Evolutionary conservation across 35 echinoderm and acorn worm genomes (phyloP).

Genomic region (Holothuria glaberrima): DNA sequence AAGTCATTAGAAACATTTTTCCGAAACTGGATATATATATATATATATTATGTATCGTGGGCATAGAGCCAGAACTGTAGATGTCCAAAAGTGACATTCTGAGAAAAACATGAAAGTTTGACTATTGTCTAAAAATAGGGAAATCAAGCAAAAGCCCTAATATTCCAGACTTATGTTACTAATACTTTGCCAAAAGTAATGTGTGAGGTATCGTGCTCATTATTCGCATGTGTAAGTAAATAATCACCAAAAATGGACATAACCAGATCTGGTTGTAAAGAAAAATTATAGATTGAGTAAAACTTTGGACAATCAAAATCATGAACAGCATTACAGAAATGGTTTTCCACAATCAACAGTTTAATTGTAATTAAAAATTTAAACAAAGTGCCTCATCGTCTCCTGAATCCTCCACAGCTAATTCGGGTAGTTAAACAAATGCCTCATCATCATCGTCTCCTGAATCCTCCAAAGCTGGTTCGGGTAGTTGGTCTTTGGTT

Average conservation of each 20-base stretch:
- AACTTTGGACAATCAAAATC: slow-evolving; percentile 20
- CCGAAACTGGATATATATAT: too few species aligned
- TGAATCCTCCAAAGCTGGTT: slow-evolving; percentile 37
- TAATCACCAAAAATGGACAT: slow-evolving; percentile 51
- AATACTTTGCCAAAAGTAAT: too few species aligned
- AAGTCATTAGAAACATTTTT: too few species aligned
- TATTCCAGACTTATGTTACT: slow-evolving; percentile 45
- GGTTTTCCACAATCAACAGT: slow-evolving; percentile 5
- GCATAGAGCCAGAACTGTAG: too few species aligned
- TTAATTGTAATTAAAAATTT: background rate
- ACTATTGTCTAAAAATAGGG: slow-evolving; percentile 25
- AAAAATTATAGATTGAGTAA: slow-evolving; percentile 29
- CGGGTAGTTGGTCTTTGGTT: slow-evolving; percentile 44
- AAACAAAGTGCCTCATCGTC: slow-evolving; percentile 6
- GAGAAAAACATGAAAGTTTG: too few species aligned
- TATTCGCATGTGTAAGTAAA: slow-evolving; percentile 35
- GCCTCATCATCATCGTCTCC: slow-evolving; percentile 20
- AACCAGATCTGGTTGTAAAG: slow-evolving; percentile 25
- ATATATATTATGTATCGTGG: too few species aligned
- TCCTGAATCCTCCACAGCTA: slow-evolving; percentile 37
- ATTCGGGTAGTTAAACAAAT: slow-evolving; percentile 34
- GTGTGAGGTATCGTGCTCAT: slow-evolving; percentile 6
- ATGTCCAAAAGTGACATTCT: too few species aligned
- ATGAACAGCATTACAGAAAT: slow-evolving; percentile 7
- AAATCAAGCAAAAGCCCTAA: slow-evolving; percentile 4